Conservation (phyloP, 2,888 invertebrate species). For the Xanthostigma xanthostigma region DNA sequence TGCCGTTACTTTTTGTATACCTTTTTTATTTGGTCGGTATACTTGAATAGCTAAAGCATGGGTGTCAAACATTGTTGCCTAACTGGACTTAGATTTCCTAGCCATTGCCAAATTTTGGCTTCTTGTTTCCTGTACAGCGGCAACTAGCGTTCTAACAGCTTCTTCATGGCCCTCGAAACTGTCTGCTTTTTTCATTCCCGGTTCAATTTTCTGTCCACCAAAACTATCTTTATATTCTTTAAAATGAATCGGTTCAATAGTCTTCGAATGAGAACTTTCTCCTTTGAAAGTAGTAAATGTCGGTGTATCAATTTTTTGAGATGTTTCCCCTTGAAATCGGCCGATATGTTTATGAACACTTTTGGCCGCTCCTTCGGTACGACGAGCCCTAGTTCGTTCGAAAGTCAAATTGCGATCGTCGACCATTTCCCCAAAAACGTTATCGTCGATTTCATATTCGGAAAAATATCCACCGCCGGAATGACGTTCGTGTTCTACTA, state of each 20-base stretch:
- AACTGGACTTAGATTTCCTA: constrained; percentile 1
- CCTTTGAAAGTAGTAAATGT: constrained; percentile 3
- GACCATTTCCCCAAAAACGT: too few species aligned
- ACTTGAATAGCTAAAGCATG: too few species aligned
- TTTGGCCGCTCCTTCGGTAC: too few species aligned
- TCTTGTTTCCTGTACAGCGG: constrained; percentile 48
- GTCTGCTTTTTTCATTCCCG: constrained; percentile 39
- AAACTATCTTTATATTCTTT: background rate
- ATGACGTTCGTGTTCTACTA: background rate
- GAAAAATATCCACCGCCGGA: constrained; percentile 3
- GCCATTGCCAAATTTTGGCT: constrained; percentile 27
- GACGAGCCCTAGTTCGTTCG: background rate
- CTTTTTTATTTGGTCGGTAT: too few species aligned
- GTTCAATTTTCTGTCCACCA: background rate
- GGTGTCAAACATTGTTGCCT: too few species aligned
- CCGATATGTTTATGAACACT: too few species aligned
- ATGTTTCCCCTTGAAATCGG: background rate
- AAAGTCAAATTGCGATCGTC: background rate
- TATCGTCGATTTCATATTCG: constrained; percentile 4
- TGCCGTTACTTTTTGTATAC: too few species aligned
- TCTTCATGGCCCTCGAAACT: constrained; percentile 57
- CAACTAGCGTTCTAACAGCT: constrained; percentile 47
- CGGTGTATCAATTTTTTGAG: background rate
- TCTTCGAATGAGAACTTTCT: constrained; percentile 4
- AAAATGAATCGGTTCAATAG: background rate